Evolutionary conservation across 2,797 vertebrate species (phyloP).

Genomic region (Tapirus indicus): DNA sequence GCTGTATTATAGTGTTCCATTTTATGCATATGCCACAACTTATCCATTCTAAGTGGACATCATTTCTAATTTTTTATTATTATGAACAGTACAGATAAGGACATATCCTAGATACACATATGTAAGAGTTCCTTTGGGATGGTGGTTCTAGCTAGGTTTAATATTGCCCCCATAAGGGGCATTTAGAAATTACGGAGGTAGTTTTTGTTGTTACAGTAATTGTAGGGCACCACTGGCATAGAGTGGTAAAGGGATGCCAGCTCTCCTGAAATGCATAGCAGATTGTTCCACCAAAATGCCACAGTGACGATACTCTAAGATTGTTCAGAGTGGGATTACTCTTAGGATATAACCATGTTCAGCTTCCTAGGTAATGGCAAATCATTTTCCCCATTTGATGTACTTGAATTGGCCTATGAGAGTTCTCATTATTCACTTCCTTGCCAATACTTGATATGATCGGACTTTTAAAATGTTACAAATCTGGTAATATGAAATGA

Average conservation of each 20-base stretch:
- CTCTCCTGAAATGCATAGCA: not conserved
- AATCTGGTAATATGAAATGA: not conserved
- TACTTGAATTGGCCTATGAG: not conserved
- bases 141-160: not conserved
- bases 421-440: not conserved
- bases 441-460: not conserved
- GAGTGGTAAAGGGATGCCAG: not conserved
- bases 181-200: not conserved
- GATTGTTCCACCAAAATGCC: not conserved
- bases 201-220: not conserved
- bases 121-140: not conserved
- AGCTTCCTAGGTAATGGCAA: not conserved
- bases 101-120: not conserved
- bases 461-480: constrained; percentile 2
- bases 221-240: not conserved
- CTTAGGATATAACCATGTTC: not conserved
- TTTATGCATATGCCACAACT: not conserved
- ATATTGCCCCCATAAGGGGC: not conserved
- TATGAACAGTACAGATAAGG: not conserved
- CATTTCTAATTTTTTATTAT: not conserved
- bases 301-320: not conserved
- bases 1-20: not conserved
- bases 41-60: not conserved
- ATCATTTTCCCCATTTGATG: not conserved
- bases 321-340: not conserved